A percentile compares a stretch with the other conserved stretches of the same genome.
phyloP scores from a whole-genome alignment of 2,113 vertebrate genomes.

The Chamaea fasciata region DNA sequence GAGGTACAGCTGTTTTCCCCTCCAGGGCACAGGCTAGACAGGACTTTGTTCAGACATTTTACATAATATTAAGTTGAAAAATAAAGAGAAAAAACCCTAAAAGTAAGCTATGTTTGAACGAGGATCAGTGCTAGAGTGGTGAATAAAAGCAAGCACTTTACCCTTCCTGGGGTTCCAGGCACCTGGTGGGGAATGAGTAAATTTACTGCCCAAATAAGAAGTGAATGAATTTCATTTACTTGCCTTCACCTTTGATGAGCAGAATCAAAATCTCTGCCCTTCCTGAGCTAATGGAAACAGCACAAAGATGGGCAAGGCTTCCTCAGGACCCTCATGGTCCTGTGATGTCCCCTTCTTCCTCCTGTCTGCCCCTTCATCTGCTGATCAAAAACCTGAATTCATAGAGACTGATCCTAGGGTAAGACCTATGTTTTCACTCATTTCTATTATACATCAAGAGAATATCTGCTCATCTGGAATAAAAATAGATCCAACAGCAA shows the following conservation, averaged over 20 bases:
- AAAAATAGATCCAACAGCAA: background rate
- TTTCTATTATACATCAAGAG: conserved; percentile 24
- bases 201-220: background rate
- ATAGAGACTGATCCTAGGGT: background rate
- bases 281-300: background rate
- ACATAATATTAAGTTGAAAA: background rate
- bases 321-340: background rate
- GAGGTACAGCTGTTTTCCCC: background rate
- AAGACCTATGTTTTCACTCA: background rate
- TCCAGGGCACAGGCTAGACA: background rate
- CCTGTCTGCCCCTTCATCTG: background rate
- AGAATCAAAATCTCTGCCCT: background rate
- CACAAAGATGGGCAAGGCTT: background rate
- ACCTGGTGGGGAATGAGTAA: background rate
- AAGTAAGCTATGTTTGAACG: background rate
- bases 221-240: background rate
- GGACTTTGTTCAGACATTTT: background rate
- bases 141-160: background rate
- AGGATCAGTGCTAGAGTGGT: background rate
- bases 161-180: background rate
- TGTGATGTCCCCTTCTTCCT: background rate
- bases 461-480: background rate
- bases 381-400: conserved; percentile 13
- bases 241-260: background rate
- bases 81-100: background rate